These are phyloP conservation scores for Indicator indicator DNA, from an alignment of 2,113 vertebrate species.

Conservation along the genomic window DNA sequence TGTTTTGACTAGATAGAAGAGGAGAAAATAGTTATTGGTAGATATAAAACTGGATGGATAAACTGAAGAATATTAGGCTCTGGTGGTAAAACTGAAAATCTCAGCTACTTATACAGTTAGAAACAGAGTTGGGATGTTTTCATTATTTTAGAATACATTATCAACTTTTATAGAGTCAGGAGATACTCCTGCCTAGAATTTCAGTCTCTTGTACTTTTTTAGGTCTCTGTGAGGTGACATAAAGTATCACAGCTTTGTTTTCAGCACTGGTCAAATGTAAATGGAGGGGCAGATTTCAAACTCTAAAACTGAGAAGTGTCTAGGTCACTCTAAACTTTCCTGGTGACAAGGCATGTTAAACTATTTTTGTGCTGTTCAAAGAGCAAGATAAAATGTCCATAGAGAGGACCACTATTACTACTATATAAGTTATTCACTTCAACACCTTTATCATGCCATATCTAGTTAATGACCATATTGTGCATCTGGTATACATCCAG, in stretches of 20 bases:
- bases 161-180: neutral
- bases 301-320: neutral
- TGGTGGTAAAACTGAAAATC: neutral
- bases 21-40: neutral
- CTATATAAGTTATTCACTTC: conserved; percentile 54
- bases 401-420: conserved; percentile 22
- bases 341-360: conserved; percentile 7
- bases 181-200: conserved; percentile 11
- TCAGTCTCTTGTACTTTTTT: conserved; percentile 1
- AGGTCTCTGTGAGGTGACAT: neutral
- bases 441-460: conserved; percentile 58
- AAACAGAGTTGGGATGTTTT: neutral
- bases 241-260: neutral
- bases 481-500: conserved; percentile 57
- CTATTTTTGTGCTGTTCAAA: neutral
- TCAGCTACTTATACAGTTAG: conserved; percentile 23
- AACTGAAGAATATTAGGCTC: neutral
- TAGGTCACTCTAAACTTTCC: conserved; percentile 16
- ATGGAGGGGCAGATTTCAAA: neutral
- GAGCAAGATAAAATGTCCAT: conserved; percentile 36
- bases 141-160: neutral
- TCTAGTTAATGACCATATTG: conserved; percentile 46
- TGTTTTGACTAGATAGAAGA: conserved; percentile 2
- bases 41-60: neutral
- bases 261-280: neutral